A percentile compares a stretch with the other conserved stretches of the same genome.
These are phyloP conservation scores for Cartodere bifasciata DNA, from an alignment of 2,888 invertebrate genomes.

Conservation along the genomic window DNA sequence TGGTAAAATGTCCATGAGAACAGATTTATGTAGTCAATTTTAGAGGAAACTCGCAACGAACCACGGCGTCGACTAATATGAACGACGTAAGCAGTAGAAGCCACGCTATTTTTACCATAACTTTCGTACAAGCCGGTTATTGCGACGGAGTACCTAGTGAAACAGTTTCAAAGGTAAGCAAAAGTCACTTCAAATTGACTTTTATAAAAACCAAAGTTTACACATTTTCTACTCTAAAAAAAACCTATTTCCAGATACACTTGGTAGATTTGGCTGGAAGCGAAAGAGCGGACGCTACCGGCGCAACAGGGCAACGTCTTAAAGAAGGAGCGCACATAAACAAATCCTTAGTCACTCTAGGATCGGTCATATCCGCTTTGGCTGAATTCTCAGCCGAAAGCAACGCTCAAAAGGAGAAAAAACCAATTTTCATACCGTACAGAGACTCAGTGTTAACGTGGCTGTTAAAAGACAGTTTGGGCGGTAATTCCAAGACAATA, in stretches of 20 bases:
- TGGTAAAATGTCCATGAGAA: background rate
- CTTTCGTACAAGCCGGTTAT: conserved; percentile 77
- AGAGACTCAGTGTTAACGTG: conserved; percentile 80
- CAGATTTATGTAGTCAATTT: too few relatives aligned
- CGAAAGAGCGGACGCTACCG: conserved; percentile 78
- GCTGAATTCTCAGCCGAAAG: conserved; percentile 47
- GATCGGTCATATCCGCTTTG: conserved; percentile 76
- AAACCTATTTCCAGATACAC: conserved; percentile 46
- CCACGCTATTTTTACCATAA: conserved; percentile 85
- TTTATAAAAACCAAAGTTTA: too few relatives aligned
- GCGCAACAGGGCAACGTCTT: conserved; percentile 79
- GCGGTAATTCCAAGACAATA: conserved; percentile 83
- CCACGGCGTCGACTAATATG: conserved; percentile 84
- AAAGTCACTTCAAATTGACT: too few relatives aligned
- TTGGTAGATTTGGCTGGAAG: conserved; percentile 84
- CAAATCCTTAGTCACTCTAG: conserved; percentile 77
- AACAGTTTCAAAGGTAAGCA: conserved; percentile 65
- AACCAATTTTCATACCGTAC: conserved; percentile 66
- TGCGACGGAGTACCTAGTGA: conserved; percentile 81
- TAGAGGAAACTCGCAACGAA: conserved; percentile 73
- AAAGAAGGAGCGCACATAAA: conserved; percentile 87
- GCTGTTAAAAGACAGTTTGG: conserved; percentile 77
- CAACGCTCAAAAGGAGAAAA: conserved; percentile 18
- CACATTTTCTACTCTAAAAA: background rate
- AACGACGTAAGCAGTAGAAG: conserved; percentile 84